A percentile compares a stretch with the other conserved stretches of the same genome.
These are phyloP conservation scores for Eupeodes latifasciatus DNA, from an alignment of 2,888 invertebrate species.

Conservation along the genomic window DNA sequence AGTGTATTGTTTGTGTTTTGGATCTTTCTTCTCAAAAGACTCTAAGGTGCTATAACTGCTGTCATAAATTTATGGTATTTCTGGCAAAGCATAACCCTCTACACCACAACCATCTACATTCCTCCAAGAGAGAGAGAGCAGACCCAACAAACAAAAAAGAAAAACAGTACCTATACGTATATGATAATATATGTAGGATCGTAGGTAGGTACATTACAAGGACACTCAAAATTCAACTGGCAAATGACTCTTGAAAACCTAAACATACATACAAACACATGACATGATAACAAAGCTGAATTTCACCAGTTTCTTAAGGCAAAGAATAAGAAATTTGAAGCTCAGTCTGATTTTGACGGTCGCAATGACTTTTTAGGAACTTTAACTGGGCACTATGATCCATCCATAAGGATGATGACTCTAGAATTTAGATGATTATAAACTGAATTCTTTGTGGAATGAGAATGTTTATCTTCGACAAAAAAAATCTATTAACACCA, in stretches of 20 bases:
- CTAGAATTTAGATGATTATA: too few relatives aligned
- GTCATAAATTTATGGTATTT: slow-evolving; percentile 71
- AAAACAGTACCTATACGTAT: slow-evolving; percentile 3
- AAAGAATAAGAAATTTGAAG: too few relatives aligned
- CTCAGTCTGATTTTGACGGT: too few relatives aligned
- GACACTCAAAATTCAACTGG: slow-evolving; percentile 63
- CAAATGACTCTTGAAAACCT: slow-evolving; percentile 64
- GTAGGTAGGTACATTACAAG: slow-evolving; percentile 36
- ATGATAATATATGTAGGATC: too few relatives aligned
- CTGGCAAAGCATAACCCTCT: slow-evolving; percentile 72
- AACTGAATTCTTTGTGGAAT: too few relatives aligned
- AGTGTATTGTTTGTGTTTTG: slow-evolving; percentile 7
- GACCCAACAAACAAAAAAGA: slow-evolving; percentile 17
- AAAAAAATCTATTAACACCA: too few relatives aligned
- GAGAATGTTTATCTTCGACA: too few relatives aligned
- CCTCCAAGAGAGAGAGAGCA: neutral
- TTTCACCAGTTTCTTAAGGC: neutral
- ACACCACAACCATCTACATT: slow-evolving; percentile 26
- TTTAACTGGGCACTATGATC: too few relatives aligned
- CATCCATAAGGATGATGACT: too few relatives aligned
- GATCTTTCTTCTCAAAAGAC: slow-evolving; percentile 24
- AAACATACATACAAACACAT: slow-evolving; percentile 45
- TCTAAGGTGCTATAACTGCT: slow-evolving; percentile 73
- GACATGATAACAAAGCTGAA: slow-evolving; percentile 22
- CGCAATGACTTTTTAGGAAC: too few relatives aligned